A percentile compares a stretch with the other conserved stretches of the same genome.
Evolutionary conservation across 2,888 invertebrate genomes (phyloP).

Genomic region (Apodemia hepburni): DNA sequence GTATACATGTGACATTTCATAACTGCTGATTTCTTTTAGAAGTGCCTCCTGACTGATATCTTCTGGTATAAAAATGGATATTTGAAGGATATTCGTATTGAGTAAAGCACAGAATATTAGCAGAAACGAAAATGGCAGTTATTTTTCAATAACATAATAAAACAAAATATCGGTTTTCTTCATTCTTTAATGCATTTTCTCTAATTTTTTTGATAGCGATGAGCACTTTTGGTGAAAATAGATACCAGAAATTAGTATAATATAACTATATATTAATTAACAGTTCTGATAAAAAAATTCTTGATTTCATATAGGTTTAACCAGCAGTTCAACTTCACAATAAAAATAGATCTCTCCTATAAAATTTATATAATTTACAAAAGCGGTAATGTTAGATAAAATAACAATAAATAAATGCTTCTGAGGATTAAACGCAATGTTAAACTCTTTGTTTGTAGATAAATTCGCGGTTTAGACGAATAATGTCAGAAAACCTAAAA

Average conservation of each 20-base stretch:
- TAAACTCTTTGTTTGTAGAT: slow-evolving; percentile 61
- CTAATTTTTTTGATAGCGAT: slow-evolving; percentile 83
- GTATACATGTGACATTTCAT: no score
- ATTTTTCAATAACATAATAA: slow-evolving; percentile 29
- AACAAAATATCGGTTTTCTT: slow-evolving; percentile 63
- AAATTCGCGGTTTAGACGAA: slow-evolving; percentile 63
- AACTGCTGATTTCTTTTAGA: no score
- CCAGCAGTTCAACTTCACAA: slow-evolving; percentile 73
- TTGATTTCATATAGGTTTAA: slow-evolving; percentile 59
- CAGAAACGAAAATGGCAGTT: no score
- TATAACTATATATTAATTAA: slow-evolving; percentile 57
- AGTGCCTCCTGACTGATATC: no score
- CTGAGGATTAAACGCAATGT: slow-evolving; percentile 69
- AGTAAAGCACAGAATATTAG: no score
- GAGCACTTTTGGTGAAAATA: slow-evolving; percentile 86
- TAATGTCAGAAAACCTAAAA: background rate
- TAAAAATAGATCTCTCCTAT: slow-evolving; percentile 80
- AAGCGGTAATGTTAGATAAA: slow-evolving; percentile 71
- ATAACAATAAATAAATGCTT: slow-evolving; percentile 75
- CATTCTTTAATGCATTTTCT: slow-evolving; percentile 80
- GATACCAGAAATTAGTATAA: slow-evolving; percentile 70
- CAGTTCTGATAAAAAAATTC: slow-evolving; percentile 66
- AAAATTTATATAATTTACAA: slow-evolving; percentile 79
- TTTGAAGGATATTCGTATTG: no score
- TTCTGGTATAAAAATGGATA: no score